Percentiles rank a stretch among this genome's conserved stretches.
Evolutionary conservation across 2,113 vertebrate genomes (phyloP).

Genomic region (Nipponia nippon): DNA sequence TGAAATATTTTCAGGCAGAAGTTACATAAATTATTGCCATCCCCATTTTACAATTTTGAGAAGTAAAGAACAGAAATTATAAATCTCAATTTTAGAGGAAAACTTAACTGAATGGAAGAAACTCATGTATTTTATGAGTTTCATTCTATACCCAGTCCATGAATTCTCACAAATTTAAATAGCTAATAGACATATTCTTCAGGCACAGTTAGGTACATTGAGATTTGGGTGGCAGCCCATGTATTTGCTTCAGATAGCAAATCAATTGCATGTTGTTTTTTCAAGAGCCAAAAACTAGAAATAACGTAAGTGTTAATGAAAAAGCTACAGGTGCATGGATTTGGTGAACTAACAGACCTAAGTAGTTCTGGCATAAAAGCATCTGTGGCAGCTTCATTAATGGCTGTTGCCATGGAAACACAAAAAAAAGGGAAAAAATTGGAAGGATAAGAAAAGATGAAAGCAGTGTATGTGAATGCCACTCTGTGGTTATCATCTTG

Average conservation of each 20-base stretch:
- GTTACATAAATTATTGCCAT: background rate
- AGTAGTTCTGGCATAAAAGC: background rate
- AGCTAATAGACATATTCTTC: background rate
- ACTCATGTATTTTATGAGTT: background rate
- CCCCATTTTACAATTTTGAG: background rate
- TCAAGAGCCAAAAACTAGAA: background rate
- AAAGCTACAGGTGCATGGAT: background rate
- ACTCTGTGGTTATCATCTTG: background rate
- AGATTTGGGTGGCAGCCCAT: background rate
- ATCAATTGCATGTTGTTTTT: background rate
- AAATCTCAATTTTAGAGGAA: background rate
- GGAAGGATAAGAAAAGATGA: background rate
- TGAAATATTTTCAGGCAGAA: background rate
- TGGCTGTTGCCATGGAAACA: background rate
- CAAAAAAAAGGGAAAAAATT: background rate
- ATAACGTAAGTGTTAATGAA: background rate
- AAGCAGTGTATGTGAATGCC: background rate
- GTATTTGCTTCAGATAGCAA: background rate
- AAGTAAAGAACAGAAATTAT: background rate
- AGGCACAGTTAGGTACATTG: background rate
- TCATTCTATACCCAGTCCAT: background rate
- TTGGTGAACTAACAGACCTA: background rate
- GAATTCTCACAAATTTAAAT: background rate
- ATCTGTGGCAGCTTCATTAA: background rate
- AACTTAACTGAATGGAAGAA: background rate